Percentiles rank a stretch among this genome's conserved stretches.
These are phyloP conservation scores for Jaculus jaculus DNA, from an alignment of 2,113 vertebrate genomes.

Conservation along the genomic window DNA sequence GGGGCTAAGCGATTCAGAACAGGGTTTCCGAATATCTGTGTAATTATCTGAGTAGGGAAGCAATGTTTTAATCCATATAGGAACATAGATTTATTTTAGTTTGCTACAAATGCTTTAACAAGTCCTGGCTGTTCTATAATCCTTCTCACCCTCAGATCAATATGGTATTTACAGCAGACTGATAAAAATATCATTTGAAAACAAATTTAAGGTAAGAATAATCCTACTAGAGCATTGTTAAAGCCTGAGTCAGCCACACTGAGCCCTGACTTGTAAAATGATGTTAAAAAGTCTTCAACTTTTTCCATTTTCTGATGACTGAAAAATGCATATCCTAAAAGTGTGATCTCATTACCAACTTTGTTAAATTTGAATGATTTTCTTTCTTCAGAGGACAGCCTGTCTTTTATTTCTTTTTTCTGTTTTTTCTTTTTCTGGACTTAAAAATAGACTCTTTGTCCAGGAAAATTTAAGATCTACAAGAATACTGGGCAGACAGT, in stretches of 20 bases:
- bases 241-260: background rate
- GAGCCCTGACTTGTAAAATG: background rate
- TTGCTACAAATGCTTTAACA: background rate
- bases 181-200: background rate
- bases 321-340: background rate
- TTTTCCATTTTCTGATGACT: background rate
- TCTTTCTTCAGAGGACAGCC: background rate
- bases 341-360: background rate
- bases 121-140: background rate
- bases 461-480: background rate
- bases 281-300: background rate
- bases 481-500: background rate
- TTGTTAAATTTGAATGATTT: background rate
- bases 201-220: background rate
- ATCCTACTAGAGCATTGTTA: background rate
- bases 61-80: background rate
- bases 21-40: slow-evolving; percentile 19
- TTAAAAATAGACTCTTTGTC: background rate
- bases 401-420: background rate
- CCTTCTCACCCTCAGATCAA: background rate
- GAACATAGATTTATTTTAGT: background rate
- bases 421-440: background rate
- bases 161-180: background rate
- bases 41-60: slow-evolving; percentile 25
- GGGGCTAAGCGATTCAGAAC: slow-evolving; percentile 19